These are phyloP conservation scores for Trichonephila inaurata DNA, from an alignment of 1,140 invertebrate genomes.

Conservation along the genomic window DNA sequence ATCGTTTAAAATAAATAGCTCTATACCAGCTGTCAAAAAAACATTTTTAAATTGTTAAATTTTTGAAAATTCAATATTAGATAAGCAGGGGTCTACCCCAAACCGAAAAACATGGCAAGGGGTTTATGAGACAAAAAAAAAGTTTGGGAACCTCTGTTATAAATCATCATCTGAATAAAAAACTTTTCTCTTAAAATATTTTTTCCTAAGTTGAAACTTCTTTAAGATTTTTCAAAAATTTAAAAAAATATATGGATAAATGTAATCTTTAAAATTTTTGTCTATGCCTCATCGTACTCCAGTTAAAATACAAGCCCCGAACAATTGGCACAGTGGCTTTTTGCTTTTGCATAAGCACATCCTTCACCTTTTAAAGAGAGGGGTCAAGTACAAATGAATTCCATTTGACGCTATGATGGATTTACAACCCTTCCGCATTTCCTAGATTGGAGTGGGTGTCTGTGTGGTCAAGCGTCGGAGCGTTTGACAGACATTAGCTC, in stretches of 20 bases:
- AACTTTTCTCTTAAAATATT: too few species aligned
- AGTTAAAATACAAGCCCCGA: not conserved
- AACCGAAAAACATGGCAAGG: too few species aligned
- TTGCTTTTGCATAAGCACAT: not conserved
- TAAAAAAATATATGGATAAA: not conserved
- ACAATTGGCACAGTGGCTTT: not conserved
- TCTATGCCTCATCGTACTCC: too few species aligned
- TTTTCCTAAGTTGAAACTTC: not conserved
- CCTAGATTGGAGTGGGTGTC: not conserved
- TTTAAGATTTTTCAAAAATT: not conserved
- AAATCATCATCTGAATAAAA: too few species aligned
- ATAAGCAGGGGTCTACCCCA: too few species aligned
- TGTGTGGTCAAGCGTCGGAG: not conserved
- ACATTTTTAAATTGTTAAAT: too few species aligned
- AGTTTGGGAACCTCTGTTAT: too few species aligned
- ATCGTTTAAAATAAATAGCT: too few species aligned
- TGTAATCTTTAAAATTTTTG: too few species aligned
- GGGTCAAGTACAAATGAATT: slow-evolving; percentile 38
- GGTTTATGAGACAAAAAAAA: too few species aligned
- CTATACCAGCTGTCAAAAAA: too few species aligned
- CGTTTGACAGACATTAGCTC: not conserved
- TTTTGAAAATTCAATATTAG: too few species aligned
- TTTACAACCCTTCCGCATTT: slow-evolving; percentile 17
- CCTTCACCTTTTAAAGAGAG: not conserved
- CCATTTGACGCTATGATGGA: not conserved